phyloP scores from a whole-genome alignment of 2,113 vertebrate genomes.

The Synodontis membranacea region DNA sequence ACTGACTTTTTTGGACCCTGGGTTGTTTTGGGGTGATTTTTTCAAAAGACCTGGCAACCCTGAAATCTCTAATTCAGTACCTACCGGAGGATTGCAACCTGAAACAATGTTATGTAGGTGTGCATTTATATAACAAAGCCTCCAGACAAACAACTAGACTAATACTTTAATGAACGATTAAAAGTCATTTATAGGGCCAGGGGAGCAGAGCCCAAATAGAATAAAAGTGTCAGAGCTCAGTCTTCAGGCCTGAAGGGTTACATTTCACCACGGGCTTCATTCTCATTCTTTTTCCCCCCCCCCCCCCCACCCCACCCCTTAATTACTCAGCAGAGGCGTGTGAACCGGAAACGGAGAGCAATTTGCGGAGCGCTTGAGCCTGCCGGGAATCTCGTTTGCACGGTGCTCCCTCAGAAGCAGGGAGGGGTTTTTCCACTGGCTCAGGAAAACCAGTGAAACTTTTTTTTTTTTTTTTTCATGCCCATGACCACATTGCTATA shows the following conservation, averaged over 20 bases:
- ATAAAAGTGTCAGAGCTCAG: background rate
- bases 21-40: background rate
- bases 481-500: background rate
- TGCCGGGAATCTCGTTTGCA: constrained; percentile 1
- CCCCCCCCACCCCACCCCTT: too few species aligned
- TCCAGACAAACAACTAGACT: background rate
- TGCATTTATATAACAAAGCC: background rate
- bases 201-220: background rate
- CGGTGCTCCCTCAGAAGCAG: background rate
- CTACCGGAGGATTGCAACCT: background rate
- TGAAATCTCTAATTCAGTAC: background rate
- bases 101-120: background rate
- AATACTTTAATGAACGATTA: constrained; percentile 1
- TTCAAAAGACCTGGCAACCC: background rate
- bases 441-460: constrained; percentile 34
- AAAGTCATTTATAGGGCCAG: background rate
- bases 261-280: constrained; percentile 9
- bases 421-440: constrained; percentile 46
- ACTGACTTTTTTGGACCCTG: background rate
- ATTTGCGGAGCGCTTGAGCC: background rate
- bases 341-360: constrained; percentile 5
- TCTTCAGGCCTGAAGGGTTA: background rate
- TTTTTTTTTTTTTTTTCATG: constrained; percentile 39
- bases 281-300: too few species aligned
- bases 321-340: constrained; percentile 41